Evolutionary conservation across 92 coral and sea anemone genomes (phyloP).

Genomic region (Chrysogorgia sp.): DNA sequence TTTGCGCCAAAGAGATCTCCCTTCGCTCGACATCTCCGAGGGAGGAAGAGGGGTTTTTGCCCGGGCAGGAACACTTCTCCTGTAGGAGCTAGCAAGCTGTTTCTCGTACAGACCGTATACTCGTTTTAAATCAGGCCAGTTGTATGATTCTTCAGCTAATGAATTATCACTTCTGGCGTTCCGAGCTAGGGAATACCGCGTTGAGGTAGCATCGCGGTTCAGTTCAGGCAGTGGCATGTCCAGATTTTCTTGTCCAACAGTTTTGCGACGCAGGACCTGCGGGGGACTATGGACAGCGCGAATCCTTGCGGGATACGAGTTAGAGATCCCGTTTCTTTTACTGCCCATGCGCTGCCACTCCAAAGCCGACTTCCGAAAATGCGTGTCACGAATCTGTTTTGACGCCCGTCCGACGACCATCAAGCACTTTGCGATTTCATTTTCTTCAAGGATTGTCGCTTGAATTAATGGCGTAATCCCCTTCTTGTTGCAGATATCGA

Average conservation of each 20-base stretch:
- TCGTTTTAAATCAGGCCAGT: slow-evolving; percentile 18
- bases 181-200: background rate
- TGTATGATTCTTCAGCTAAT: background rate
- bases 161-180: background rate
- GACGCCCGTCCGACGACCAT: slow-evolving; percentile 25
- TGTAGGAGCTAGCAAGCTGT: slow-evolving; percentile 9
- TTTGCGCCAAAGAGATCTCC: background rate
- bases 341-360: slow-evolving; percentile 2
- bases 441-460: background rate
- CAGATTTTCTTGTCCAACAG: background rate
- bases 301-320: background rate
- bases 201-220: background rate
- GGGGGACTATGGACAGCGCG: slow-evolving; percentile 9
- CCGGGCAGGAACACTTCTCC: slow-evolving; percentile 37
- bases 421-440: slow-evolving; percentile 1
- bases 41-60: slow-evolving; percentile 7
- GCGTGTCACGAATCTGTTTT: slow-evolving; percentile 11
- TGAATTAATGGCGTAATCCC: slow-evolving; percentile 15
- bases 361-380: slow-evolving; percentile 19
- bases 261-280: background rate
- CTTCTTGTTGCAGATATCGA: slow-evolving; percentile 4
- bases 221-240: background rate
- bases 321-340: background rate
- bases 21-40: background rate
- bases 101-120: slow-evolving; percentile 21